Evolutionary conservation across 2,888 invertebrate species (phyloP).

Genomic region (Galeopsomyia nigrocyanea): DNA sequence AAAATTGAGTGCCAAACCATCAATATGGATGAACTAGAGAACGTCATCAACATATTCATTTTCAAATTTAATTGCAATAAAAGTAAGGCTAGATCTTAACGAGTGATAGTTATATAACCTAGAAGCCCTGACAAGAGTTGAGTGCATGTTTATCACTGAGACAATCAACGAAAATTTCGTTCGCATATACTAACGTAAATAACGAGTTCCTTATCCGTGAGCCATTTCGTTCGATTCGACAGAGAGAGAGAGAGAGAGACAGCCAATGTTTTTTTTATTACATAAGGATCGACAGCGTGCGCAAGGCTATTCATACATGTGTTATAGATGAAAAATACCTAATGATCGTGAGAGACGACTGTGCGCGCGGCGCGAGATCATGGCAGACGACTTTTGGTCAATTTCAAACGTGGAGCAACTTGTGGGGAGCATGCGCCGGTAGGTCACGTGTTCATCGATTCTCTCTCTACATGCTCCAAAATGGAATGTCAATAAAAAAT

Average conservation of each 20-base stretch:
- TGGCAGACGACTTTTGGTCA: slow-evolving; percentile 8
- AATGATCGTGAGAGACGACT: not conserved
- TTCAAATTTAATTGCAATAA: too few relatives aligned
- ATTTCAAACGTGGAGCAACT: slow-evolving; percentile 4
- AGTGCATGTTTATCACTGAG: not conserved
- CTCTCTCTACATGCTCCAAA: too few relatives aligned
- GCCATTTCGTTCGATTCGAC: slow-evolving; percentile 7
- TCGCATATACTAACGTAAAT: slow-evolving; percentile 4
- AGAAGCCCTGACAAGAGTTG: not conserved
- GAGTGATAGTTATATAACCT: slow-evolving; percentile 26
- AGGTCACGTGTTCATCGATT: slow-evolving; percentile 26
- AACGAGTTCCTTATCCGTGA: not conserved
- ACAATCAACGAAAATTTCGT: not conserved
- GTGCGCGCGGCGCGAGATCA: not conserved
- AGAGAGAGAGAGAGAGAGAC: too few relatives aligned
- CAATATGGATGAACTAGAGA: not conserved
- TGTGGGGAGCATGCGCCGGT: slow-evolving; percentile 34
- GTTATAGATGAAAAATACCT: not conserved
- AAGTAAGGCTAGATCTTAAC: slow-evolving; percentile 11
- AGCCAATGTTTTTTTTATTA: slow-evolving; percentile 13
- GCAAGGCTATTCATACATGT: slow-evolving; percentile 32
- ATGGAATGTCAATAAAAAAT: too few relatives aligned
- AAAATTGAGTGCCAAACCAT: not conserved
- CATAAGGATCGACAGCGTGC: slow-evolving; percentile 25
- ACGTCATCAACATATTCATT: too few relatives aligned